phyloP scores from a whole-genome alignment of 1,140 invertebrate genomes.

The Atta colombica region DNA sequence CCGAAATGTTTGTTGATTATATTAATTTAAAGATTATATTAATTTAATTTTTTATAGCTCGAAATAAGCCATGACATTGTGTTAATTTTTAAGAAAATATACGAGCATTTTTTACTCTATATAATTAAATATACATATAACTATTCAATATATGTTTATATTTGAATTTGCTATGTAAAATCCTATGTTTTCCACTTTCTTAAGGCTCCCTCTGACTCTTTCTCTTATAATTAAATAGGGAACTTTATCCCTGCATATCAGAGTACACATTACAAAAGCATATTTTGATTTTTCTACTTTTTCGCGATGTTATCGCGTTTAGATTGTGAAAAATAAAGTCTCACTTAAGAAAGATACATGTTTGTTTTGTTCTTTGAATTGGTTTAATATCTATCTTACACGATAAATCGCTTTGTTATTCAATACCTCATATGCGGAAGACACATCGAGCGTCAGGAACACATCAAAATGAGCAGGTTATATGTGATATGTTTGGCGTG shows the following conservation, averaged over 20 bases:
- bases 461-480: constrained; percentile 61
- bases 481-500: neutral
- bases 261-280: neutral
- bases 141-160: neutral
- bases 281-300: neutral
- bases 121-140: neutral
- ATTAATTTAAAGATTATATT: too few species aligned
- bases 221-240: neutral
- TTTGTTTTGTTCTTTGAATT: neutral
- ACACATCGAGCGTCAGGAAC: constrained; percentile 81
- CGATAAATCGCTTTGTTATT: constrained; percentile 67
- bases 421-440: constrained; percentile 84
- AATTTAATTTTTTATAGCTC: too few species aligned
- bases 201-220: too few species aligned
- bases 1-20: too few species aligned
- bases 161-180: neutral
- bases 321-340: neutral
- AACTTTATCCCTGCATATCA: neutral
- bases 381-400: neutral
- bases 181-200: neutral
- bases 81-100: too few species aligned
- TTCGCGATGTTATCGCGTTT: neutral
- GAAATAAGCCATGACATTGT: too few species aligned
- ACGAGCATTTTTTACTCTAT: too few species aligned
- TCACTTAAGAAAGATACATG: neutral